These are phyloP conservation scores for Syritta pipiens DNA, from an alignment of 2,888 invertebrate genomes.

Conservation along the genomic window DNA sequence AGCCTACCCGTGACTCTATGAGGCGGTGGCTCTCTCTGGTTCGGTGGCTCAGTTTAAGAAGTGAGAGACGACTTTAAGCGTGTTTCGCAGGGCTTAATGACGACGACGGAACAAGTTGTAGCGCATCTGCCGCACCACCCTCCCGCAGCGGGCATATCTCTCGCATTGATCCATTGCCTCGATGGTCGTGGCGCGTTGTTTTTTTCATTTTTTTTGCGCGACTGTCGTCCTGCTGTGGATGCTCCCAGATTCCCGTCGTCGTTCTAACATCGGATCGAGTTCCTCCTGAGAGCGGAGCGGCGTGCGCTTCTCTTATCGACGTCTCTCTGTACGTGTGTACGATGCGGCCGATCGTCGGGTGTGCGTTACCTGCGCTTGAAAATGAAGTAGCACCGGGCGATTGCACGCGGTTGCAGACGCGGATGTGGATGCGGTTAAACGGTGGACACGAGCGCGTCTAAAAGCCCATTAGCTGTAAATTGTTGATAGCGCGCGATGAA, in stretches of 20 bases:
- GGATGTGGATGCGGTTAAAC: conserved; percentile 17
- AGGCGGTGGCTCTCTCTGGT: too few species aligned
- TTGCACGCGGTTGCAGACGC: conserved; percentile 10
- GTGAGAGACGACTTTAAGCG: conserved; percentile 44
- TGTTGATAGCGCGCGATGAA: conserved; percentile 57
- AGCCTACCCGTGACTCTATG: too few species aligned
- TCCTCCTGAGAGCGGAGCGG: conserved; percentile 6
- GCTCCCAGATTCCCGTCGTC: conserved; percentile 20
- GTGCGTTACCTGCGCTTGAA: conserved; percentile 56
- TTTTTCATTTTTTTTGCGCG: conserved; percentile 14
- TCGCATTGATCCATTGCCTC: conserved; percentile 64
- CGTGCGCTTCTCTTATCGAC: too few species aligned
- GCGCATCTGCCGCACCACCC: conserved; percentile 20
- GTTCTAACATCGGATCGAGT: conserved; percentile 22
- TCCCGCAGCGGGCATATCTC: conserved; percentile 63
- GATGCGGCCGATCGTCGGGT: conserved; percentile 6
- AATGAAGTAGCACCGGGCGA: conserved; percentile 61
- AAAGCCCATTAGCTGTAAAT: conserved; percentile 66
- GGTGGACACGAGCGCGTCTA: conserved; percentile 63
- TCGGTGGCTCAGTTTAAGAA: conserved; percentile 49
- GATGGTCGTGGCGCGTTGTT: conserved; percentile 45
- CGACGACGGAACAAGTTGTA: conserved; percentile 61
- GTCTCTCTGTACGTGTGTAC: too few species aligned
- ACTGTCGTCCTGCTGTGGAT: conserved; percentile 6
- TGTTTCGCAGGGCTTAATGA: conserved; percentile 49